These are phyloP conservation scores for Hyles euphorbiae DNA, from an alignment of 1,140 invertebrate genomes.

Conservation along the genomic window DNA sequence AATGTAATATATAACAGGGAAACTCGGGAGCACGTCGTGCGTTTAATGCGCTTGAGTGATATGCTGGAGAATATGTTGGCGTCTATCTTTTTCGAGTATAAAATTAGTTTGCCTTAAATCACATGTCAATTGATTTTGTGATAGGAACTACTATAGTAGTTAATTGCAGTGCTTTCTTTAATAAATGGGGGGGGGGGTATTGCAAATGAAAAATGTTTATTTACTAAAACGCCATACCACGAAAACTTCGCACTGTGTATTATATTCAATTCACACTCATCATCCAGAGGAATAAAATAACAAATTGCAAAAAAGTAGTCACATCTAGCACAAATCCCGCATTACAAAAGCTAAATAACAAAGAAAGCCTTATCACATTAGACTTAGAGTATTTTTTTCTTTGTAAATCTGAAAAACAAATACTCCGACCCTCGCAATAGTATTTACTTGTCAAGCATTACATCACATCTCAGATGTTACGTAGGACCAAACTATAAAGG, in stretches of 20 bases:
- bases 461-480: conserved; percentile 5
- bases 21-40: too few relatives aligned
- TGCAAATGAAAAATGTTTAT: too few relatives aligned
- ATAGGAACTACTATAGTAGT: too few relatives aligned
- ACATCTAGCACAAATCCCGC: not conserved
- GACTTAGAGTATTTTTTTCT: not conserved
- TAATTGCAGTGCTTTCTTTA: too few relatives aligned
- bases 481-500: not conserved
- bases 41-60: too few relatives aligned
- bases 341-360: not conserved
- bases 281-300: not conserved
- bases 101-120: not conserved
- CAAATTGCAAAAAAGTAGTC: not conserved
- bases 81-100: not conserved
- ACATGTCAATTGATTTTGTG: not conserved
- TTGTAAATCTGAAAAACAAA: not conserved
- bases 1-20: too few relatives aligned
- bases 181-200: too few relatives aligned
- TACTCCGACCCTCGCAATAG: not conserved
- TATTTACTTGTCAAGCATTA: conserved; percentile 6
- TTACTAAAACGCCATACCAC: too few relatives aligned
- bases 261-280: too few relatives aligned
- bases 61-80: not conserved
- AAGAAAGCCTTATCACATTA: not conserved
- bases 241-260: too few relatives aligned